These are phyloP conservation scores for Gambusia affinis DNA, from an alignment of 2,113 vertebrate species.

Conservation along the genomic window DNA sequence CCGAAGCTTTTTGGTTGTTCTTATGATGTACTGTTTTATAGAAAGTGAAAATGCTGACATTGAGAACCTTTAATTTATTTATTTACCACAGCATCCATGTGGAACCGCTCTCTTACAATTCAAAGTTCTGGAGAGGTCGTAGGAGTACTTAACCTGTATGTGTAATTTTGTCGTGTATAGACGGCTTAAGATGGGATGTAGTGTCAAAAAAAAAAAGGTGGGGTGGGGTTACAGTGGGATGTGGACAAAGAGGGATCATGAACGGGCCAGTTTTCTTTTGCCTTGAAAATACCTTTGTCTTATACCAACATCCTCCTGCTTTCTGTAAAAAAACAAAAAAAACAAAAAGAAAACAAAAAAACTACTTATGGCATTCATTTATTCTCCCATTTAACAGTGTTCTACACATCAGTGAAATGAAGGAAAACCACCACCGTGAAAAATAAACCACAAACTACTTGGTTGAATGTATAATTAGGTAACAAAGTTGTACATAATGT, in stretches of 20 bases:
- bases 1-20: constrained; percentile 74
- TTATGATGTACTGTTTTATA: constrained; percentile 72
- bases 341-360: neutral
- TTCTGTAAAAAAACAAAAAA: constrained; percentile 39
- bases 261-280: constrained; percentile 63
- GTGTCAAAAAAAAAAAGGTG: constrained; percentile 44
- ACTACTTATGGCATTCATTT: constrained; percentile 64
- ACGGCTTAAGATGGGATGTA: constrained; percentile 60
- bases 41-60: constrained; percentile 75
- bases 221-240: constrained; percentile 16
- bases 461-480: constrained; percentile 98
- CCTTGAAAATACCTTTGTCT: constrained; percentile 73
- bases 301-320: constrained; percentile 70
- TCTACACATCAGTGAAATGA: constrained; percentile 88
- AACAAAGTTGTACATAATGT: constrained; percentile 99
- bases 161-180: constrained; percentile 72
- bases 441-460: constrained; percentile 94
- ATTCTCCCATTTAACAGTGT: constrained; percentile 89
- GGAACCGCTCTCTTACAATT: constrained; percentile 67
- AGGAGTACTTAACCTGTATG: constrained; percentile 65
- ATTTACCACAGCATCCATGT: constrained; percentile 74
- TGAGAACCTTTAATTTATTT: constrained; percentile 80
- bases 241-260: constrained; percentile 37
- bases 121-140: constrained; percentile 55
- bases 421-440: constrained; percentile 86